Evolutionary conservation across 2,113 vertebrate species (phyloP).

Genomic region (Macquaria australasica): DNA sequence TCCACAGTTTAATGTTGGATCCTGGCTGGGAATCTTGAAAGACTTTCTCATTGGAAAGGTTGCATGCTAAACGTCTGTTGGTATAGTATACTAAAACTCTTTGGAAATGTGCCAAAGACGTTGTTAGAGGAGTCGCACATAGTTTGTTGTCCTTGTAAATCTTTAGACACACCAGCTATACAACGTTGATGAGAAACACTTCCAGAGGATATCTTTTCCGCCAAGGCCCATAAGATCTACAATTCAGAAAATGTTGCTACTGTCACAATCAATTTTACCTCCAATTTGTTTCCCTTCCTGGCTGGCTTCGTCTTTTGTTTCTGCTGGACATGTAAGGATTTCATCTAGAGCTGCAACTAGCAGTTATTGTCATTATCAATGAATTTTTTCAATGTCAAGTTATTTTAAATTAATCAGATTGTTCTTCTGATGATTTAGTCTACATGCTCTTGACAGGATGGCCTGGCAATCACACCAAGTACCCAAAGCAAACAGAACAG

Average conservation of each 20-base stretch:
- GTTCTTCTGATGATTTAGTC: background rate
- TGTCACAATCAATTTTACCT: background rate
- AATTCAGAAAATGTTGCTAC: background rate
- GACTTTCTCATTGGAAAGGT: background rate
- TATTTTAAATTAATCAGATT: background rate
- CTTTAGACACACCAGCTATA: background rate
- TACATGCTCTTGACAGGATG: background rate
- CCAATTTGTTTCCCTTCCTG: background rate
- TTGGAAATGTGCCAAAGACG: background rate
- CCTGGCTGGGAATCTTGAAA: conserved; percentile 5
- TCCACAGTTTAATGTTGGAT: conserved; percentile 23
- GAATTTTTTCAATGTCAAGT: background rate
- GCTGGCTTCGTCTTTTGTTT: background rate
- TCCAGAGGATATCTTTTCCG: background rate
- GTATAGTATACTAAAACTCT: background rate
- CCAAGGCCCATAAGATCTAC: no score
- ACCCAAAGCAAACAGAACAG: background rate
- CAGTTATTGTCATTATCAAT: background rate
- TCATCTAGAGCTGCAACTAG: background rate
- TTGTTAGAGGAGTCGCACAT: background rate
- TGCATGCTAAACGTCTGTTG: background rate
- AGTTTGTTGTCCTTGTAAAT: background rate
- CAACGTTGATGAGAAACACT: background rate
- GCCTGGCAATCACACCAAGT: background rate
- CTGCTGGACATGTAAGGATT: background rate